Evolutionary conservation across 2,888 invertebrate species (phyloP).

Genomic region (Ectemnius cavifrons): DNA sequence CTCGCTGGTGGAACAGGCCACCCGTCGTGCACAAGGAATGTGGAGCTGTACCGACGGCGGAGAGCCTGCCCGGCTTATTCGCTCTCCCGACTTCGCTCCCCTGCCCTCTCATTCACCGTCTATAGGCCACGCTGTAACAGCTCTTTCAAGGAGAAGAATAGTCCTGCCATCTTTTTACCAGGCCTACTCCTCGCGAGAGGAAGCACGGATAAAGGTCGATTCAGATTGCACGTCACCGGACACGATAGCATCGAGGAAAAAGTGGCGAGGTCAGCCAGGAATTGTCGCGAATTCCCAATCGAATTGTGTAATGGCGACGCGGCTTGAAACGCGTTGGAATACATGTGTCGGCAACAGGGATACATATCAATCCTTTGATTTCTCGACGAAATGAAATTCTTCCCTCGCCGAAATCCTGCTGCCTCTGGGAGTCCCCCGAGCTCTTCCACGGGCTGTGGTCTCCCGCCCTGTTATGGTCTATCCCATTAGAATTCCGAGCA

Average conservation of each 20-base stretch:
- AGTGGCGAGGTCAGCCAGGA: background rate
- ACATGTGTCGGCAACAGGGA: background rate
- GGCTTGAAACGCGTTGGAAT: background rate
- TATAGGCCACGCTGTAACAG: too few relatives aligned
- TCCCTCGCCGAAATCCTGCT: conserved; percentile 52
- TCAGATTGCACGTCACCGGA: too few relatives aligned
- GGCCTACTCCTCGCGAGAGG: too few relatives aligned
- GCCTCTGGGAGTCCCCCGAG: conserved; percentile 46
- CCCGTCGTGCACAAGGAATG: conserved; percentile 77
- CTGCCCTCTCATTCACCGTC: background rate
- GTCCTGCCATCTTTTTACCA: too few relatives aligned
- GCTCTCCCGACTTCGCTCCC: conserved; percentile 19
- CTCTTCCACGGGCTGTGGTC: conserved; percentile 42
- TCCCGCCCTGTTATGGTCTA: conserved; percentile 58
- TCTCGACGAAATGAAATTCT: conserved; percentile 44
- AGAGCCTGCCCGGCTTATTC: conserved; percentile 51
- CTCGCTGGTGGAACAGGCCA: conserved; percentile 63
- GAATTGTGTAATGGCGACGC: background rate
- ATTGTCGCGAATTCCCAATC: conserved; percentile 4
- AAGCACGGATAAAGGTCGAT: too few relatives aligned
- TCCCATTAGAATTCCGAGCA: conserved; percentile 65
- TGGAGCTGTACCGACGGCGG: conserved; percentile 74
- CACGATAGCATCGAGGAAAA: too few relatives aligned
- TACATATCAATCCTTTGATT: background rate
- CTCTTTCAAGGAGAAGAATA: too few relatives aligned